Evolutionary conservation across 2,797 vertebrate genomes (phyloP).

Genomic region (Liasis olivaceus): DNA sequence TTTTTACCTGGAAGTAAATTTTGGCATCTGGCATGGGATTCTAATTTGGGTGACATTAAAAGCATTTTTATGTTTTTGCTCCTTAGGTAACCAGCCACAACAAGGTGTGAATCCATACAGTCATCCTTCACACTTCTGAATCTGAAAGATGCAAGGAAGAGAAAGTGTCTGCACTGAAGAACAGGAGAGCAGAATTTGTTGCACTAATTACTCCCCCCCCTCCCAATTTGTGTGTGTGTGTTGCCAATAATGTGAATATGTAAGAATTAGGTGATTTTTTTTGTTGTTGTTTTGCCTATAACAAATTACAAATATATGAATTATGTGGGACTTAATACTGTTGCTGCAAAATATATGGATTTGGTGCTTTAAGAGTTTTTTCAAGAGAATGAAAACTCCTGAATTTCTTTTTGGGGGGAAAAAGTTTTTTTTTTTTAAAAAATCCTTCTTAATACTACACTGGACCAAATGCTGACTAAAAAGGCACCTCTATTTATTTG

Average conservation of each 20-base stretch:
- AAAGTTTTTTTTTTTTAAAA: neutral
- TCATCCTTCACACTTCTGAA: conserved; percentile 72
- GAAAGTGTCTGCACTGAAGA: conserved; percentile 65
- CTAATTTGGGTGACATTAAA: neutral
- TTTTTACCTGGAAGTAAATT: neutral
- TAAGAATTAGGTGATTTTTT: conserved; percentile 44
- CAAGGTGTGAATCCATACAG: conserved; percentile 69
- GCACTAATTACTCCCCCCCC: conserved; percentile 48
- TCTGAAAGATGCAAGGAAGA: conserved; percentile 8
- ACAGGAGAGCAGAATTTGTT: conserved; percentile 49
- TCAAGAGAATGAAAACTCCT: conserved; percentile 56
- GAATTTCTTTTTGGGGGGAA: conserved; percentile 59
- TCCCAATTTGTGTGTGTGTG: conserved; percentile 45
- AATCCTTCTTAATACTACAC: conserved; percentile 32
- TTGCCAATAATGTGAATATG: conserved; percentile 57
- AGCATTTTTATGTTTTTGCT: conserved; percentile 31
- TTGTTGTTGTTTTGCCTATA: conserved; percentile 46
- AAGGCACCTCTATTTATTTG: conserved; percentile 29
- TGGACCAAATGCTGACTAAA: conserved; percentile 73
- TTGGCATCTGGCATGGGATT: neutral
- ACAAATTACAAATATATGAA: conserved; percentile 49
- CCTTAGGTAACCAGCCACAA: conserved; percentile 75
- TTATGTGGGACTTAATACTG: conserved; percentile 48
- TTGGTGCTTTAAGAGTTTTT: conserved; percentile 69
- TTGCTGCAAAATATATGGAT: conserved; percentile 65